These are phyloP conservation scores for Cabera pusaria DNA, from an alignment of 2,888 invertebrate species.

Conservation along the genomic window DNA sequence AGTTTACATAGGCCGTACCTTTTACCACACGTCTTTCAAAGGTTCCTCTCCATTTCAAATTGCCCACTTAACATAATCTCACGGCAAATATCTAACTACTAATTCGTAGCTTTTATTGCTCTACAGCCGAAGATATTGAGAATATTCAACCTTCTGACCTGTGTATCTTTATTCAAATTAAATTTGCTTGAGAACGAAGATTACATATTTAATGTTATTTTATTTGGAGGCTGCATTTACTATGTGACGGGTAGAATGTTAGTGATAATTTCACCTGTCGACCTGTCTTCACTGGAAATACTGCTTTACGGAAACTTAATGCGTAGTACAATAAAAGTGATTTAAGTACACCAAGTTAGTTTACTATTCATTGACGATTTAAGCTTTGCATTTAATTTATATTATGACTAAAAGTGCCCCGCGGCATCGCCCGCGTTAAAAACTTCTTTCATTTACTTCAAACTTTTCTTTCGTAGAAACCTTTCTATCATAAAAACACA, in stretches of 20 bases:
- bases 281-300: conserved; percentile 3
- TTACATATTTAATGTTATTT: conserved; percentile 9
- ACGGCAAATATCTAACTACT: conserved; percentile 10
- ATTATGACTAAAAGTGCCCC: too few species aligned
- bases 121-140: conserved; percentile 11
- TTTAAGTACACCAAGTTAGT: too few species aligned
- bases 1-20: conserved; percentile 15
- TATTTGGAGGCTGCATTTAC: conserved; percentile 6
- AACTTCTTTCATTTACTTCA: too few species aligned
- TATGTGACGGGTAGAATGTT: conserved; percentile 4
- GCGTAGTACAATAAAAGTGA: too few species aligned
- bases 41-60: conserved; percentile 14
- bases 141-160: conserved; percentile 14
- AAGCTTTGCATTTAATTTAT: too few species aligned
- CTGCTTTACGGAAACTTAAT: conserved; percentile 4
- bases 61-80: conserved; percentile 19
- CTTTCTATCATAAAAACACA: too few species aligned
- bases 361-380: too few species aligned
- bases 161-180: conserved; percentile 10
- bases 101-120: conserved; percentile 17
- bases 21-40: conserved; percentile 6
- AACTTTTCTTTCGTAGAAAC: too few species aligned
- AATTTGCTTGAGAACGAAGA: conserved; percentile 7
- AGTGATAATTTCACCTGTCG: conserved; percentile 10
- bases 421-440: too few species aligned